Conservation (phyloP, 2,888 invertebrate genomes). For the Rhorus exstirpatorius region DNA sequence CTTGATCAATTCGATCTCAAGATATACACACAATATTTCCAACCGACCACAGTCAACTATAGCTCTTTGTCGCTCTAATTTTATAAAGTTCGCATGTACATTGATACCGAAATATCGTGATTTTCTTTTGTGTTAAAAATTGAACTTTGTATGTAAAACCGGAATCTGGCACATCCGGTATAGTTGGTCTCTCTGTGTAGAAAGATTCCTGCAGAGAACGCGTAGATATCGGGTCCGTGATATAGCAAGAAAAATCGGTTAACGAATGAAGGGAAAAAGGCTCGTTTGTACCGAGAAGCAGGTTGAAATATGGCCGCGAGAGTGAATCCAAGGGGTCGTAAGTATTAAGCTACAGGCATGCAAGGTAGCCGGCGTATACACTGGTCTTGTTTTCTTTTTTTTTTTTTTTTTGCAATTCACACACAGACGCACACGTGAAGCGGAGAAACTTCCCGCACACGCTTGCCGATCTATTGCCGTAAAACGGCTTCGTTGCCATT, state of each 20-base stretch:
- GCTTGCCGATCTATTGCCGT: constrained; percentile 62
- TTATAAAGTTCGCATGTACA: constrained; percentile 6
- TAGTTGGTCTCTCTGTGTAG: too few relatives aligned
- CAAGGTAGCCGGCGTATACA: constrained; percentile 43
- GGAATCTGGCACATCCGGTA: too few relatives aligned
- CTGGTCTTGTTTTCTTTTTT: constrained; percentile 17
- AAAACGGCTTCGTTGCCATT: constrained; percentile 65
- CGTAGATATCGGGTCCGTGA: constrained; percentile 55
- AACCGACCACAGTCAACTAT: neutral
- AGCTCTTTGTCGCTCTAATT: constrained; percentile 57
- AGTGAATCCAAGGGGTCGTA: constrained; percentile 64
- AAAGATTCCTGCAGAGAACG: constrained; percentile 32
- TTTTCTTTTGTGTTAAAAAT: too few relatives aligned
- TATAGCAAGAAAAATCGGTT: constrained; percentile 60
- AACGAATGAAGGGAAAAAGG: constrained; percentile 66
- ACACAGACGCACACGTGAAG: neutral
- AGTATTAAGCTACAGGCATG: constrained; percentile 53
- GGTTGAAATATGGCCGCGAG: constrained; percentile 56
- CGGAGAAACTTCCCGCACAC: constrained; percentile 12
- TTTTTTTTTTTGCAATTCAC: constrained; percentile 47
- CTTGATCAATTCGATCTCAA: constrained; percentile 47
- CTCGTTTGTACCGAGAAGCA: constrained; percentile 46
- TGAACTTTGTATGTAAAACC: too few relatives aligned
- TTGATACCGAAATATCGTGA: too few relatives aligned
- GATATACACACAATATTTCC: constrained; percentile 29